A percentile compares a stretch with the other conserved stretches of the same genome.
Evolutionary conservation across 2,888 invertebrate genomes (phyloP).

Genomic region (Plutella xylostella): DNA sequence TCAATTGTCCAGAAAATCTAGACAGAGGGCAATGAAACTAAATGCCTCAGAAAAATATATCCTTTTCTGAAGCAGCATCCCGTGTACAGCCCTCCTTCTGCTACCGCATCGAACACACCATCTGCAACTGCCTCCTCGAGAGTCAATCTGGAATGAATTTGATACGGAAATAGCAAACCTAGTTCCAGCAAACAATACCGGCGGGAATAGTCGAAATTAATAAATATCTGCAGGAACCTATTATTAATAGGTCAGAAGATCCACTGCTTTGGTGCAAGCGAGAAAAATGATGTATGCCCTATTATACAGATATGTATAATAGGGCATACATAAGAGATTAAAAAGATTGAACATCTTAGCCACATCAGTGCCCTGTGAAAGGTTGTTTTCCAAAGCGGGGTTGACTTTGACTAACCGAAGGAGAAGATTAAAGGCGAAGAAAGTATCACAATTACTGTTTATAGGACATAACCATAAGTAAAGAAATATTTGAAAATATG

Average conservation of each 20-base stretch:
- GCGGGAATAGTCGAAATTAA: neutral
- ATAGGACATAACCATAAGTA: neutral
- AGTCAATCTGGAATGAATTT: neutral
- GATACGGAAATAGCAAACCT: neutral
- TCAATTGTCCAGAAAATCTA: too few species aligned
- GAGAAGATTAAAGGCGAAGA: neutral
- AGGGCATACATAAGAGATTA: too few species aligned
- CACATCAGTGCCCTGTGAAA: conserved; percentile 1
- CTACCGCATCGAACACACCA: neutral
- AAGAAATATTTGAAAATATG: neutral
- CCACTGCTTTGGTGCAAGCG: neutral
- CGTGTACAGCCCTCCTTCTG: too few species aligned
- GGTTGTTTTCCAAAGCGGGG: neutral
- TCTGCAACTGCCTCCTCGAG: neutral
- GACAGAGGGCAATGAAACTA: too few species aligned
- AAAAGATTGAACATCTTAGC: neutral
- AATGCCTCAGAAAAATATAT: too few species aligned
- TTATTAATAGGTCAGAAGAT: neutral
- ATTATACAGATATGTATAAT: neutral
- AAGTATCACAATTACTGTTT: neutral
- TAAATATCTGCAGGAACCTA: neutral
- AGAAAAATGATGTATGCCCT: neutral
- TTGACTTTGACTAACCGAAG: neutral
- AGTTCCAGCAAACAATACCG: neutral
- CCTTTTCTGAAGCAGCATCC: too few species aligned